Base-by-base conservation (phyloP, 1,140 invertebrate genomes). In the Vanessa atalanta region DNA sequence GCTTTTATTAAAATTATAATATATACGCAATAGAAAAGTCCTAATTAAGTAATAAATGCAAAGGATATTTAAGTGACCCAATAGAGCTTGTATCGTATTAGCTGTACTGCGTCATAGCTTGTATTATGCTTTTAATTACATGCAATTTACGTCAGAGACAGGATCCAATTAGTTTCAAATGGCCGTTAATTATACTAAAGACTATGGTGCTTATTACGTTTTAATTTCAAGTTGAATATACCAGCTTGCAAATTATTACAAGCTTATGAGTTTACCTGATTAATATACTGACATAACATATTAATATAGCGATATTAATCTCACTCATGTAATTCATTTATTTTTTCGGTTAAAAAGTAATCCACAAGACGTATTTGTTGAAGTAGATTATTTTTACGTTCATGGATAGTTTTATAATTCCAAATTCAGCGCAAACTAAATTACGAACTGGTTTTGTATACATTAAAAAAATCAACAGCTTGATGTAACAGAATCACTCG, bases 401-500 rank as follows among this genome's bases (percentile, higher is more conserved):
- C 9, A 43, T 43, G 7, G 37, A 43, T 43, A 8, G 7, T 9
- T 43, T 43, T 1, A 8, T 43, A 43, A 6, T 43, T 43, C 37
- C 37, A 9, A 43, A 43, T 8, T 9, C 9, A 43, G 37, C 6
- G 37, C 37, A 5, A 43, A 43, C 37, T 43, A 43, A 43, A 43
- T 43, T 43, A 43, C 37, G 9, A 11, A 15, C 14, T 37, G 6
- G 7, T 61, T 31, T 37, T 15, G 7, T 5, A 37, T 37, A 26
- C n/a, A 6, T 11, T 37, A 61, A 43, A 37, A 31, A 61, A 31
- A 31, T 61, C 26, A 57, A 57, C 16, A 48, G 37, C 65, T 67
- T 55, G 16, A 47, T 73, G 66, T 73, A 69, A 65, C 50, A 43
- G 51, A 70, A 69, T 74, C 43, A 70, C 65, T 63, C 15, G 67